Evolutionary conservation across 2,113 vertebrate species (phyloP), one percentile per base, ranked within the genome.

Genomic region (Cheilinus undulatus): DNA sequence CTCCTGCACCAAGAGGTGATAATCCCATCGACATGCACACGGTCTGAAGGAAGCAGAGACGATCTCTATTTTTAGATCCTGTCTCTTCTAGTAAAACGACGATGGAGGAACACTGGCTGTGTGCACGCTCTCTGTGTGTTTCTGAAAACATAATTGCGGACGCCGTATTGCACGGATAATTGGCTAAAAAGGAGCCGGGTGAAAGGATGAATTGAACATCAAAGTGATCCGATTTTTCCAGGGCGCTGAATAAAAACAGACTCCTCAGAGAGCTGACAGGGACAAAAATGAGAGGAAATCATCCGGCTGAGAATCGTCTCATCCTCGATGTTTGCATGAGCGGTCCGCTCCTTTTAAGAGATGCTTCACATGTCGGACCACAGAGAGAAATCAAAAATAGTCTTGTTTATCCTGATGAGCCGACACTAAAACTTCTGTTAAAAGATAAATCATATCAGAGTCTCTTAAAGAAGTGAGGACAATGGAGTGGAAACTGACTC

Each of bases 31-130:
- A 84, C 69, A 78, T 46, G 52, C 80, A 71, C 38, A 32, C 58
- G 30, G 53, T 80, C 70, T 80, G 61, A 52, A 78, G 50, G 60
- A 58, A 57, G 49, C 58, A 74, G 70, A 48, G 48, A 69, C 66
- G 58, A 67, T 34, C 12, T 20, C 73, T 86, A 86, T 90, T 90
- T 88, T 85, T 91, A 89, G 84, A 67, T 51, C 19, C 23, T 0
- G 30, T 76, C 65, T 84, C 69, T 54, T 73, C 50, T 28, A 36
- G 60, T 66, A 27, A 66, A 74, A 30, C n/a, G n/a, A 69, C 43
- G 54, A 63, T 43, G 36, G 11, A 64, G 32, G 27, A 66, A 54
- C 7, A 0, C 51, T 67, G 1, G 12, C 70, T 76, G 66, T 78
- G 61, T 28, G 26, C 28, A 19, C 23, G 13, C 36, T 54, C 43